Evolutionary conservation across 1,140 invertebrate species (phyloP).

Genomic region (Cyrtorhinus lividipennis): DNA sequence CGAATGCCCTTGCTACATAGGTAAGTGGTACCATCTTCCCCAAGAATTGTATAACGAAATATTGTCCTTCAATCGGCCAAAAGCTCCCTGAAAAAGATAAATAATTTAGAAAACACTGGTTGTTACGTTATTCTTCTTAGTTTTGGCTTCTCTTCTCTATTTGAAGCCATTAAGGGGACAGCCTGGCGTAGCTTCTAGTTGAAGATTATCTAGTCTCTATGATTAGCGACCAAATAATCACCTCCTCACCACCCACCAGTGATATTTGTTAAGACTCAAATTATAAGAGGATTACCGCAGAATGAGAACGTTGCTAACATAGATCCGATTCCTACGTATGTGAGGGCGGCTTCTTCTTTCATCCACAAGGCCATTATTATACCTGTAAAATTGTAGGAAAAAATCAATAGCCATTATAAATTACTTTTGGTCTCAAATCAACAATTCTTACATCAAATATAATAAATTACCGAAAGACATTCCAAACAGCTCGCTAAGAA

Average conservation of each 20-base stretch:
- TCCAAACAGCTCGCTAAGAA: slow-evolving; percentile 7
- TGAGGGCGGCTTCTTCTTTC: neutral
- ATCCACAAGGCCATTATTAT: neutral
- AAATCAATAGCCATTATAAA: neutral
- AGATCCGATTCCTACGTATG: neutral
- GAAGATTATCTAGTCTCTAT: no score
- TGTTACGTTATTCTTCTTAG: neutral
- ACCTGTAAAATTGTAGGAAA: neutral
- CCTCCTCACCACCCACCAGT: no score
- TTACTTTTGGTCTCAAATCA: neutral
- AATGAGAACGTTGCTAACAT: neutral
- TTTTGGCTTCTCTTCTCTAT: neutral
- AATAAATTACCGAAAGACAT: slow-evolving; percentile 2
- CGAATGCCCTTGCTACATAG: neutral
- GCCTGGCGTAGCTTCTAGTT: no score
- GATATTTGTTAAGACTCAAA: no score
- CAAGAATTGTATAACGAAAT: neutral
- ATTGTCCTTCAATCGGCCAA: slow-evolving; percentile 1
- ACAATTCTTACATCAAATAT: neutral
- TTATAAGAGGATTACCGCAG: neutral
- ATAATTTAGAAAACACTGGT: neutral
- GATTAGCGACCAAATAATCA: no score
- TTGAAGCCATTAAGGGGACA: neutral
- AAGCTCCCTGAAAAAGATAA: slow-evolving; percentile 1
- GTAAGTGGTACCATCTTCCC: neutral